Percentiles rank a stretch among this genome's conserved stretches.
These are phyloP conservation scores for Dicyrtoma fusca DNA, from an alignment of 2,888 invertebrate species.

Conservation along the genomic window DNA sequence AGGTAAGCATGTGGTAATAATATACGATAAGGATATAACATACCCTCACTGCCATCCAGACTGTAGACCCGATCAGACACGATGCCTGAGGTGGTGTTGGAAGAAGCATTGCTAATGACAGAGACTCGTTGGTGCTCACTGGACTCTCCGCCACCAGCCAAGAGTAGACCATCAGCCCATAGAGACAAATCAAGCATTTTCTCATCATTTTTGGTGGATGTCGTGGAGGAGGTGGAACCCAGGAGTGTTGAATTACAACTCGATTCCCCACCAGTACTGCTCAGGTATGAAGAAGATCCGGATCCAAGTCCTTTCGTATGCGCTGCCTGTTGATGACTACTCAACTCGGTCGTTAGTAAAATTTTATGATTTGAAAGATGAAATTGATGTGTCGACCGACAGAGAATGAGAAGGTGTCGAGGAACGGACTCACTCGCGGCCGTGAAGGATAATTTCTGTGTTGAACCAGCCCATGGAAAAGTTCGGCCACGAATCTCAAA, in stretches of 20 bases:
- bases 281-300: conserved; percentile 2
- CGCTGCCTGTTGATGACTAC: conserved; percentile 19
- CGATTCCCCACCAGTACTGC: conserved; percentile 45
- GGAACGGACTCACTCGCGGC: conserved; percentile 93
- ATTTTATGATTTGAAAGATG: conserved; percentile 66
- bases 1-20: conserved; percentile 8
- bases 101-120: conserved; percentile 89
- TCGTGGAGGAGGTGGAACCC: conserved; percentile 15
- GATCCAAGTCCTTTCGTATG: conserved; percentile 27
- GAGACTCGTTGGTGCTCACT: conserved; percentile 74
- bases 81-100: conserved; percentile 96
- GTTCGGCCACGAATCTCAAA: conserved; percentile 93
- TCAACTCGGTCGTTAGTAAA: conserved; percentile 37
- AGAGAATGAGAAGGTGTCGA: conserved; percentile 82
- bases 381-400: conserved; percentile 90
- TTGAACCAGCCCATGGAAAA: conserved; percentile 66
- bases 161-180: conserved; percentile 55
- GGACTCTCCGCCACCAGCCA: conserved; percentile 47
- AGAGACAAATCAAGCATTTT: conserved; percentile 56
- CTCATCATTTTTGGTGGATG: conserved; percentile 47
- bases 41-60: conserved; percentile 78
- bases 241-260: conserved; percentile 52
- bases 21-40: conserved; percentile 33
- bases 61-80: conserved; percentile 94
- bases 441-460: conserved; percentile 77